Evolutionary conservation across 2,888 invertebrate genomes (phyloP).

Genomic region (Meiosimyza decipiens): DNA sequence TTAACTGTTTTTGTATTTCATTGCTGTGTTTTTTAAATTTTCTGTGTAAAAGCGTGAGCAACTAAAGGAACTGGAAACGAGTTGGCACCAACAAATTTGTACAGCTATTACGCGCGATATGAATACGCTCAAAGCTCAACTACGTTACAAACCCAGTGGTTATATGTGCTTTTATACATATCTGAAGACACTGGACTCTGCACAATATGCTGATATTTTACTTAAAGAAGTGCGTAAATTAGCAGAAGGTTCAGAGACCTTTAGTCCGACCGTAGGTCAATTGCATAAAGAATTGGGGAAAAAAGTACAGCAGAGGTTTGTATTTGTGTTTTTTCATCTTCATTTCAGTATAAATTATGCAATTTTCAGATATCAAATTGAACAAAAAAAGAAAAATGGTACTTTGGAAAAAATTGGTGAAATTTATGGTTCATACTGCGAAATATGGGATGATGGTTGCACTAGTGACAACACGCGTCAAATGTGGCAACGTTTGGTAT

Average conservation of each 20-base stretch:
- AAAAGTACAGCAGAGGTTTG: constrained; percentile 71
- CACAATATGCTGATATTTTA: constrained; percentile 73
- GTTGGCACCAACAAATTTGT: constrained; percentile 75
- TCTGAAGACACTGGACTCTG: constrained; percentile 73
- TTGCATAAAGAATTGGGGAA: constrained; percentile 77
- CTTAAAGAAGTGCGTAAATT: constrained; percentile 77
- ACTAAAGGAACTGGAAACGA: constrained; percentile 72
- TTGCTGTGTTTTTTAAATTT: neutral
- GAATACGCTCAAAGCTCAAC: constrained; percentile 73
- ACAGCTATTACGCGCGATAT: constrained; percentile 79
- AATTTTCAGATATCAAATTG: constrained; percentile 71
- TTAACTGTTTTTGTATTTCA: neutral
- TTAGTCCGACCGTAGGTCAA: constrained; percentile 76
- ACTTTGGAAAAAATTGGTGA: constrained; percentile 73
- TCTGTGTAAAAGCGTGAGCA: constrained; percentile 70
- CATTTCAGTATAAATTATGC: neutral
- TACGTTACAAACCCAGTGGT: constrained; percentile 69
- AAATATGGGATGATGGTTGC: constrained; percentile 71
- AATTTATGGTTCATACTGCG: constrained; percentile 74
- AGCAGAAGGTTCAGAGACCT: constrained; percentile 82
- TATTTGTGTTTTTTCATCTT: neutral
- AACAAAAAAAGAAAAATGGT: constrained; percentile 75
- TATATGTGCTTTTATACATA: constrained; percentile 78
- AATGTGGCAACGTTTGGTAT: constrained; percentile 77
- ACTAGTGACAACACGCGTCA: constrained; percentile 72